Base-by-base conservation (phyloP, 2,888 invertebrate species). In the Trichacis sp. region DNA sequence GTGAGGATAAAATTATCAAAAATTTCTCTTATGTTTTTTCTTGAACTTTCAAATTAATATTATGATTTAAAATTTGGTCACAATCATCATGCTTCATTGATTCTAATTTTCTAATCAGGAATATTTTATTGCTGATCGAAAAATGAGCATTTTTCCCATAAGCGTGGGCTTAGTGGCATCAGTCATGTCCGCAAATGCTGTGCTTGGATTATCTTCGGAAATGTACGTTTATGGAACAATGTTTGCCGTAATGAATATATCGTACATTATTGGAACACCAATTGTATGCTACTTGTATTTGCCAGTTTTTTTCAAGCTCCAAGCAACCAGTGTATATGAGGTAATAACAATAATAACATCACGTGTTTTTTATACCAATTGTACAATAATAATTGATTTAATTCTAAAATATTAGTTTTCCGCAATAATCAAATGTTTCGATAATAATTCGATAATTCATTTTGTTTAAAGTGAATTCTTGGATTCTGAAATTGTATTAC, bases 131-230 rank as follows among this genome's bases (percentile, higher is more conserved):
- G 88, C 87, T 1, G 85, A 87, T 65, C 79, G 83, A 64, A 85
- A 85, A 12, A 86, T 88, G 85, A 81, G 85, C 1, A 75, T 86
- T 17, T 29, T 86, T 8, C 87, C 88, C 1, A 87, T 88, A 1
- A 86, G 86, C 9, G 85, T 88, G 53, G 88, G 87, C 1, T 78
- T 88, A 1, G 86, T 88, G 83, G 88, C 88, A 3, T 87, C 87
- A 36, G 89, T 88, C 70, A 88, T 89, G 85, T 88, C 88, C 1
- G 87, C 88, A 6, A 84, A 88, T 38, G 87, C 88, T 1, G 73
- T 89, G 36, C 77, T 89, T 20, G 89, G 88, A 4, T 87, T 88
- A 36, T 86, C 87, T 1, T 81, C 86, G 12, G 89, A 89, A 73
- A 87, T 86, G 69, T 88, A 88, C 70, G 80, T 79, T 17, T 86